Percentiles rank a stretch among this genome's conserved stretches.
Evolutionary conservation across 2,113 vertebrate species (phyloP).

Genomic region (Carollia perspicillata): DNA sequence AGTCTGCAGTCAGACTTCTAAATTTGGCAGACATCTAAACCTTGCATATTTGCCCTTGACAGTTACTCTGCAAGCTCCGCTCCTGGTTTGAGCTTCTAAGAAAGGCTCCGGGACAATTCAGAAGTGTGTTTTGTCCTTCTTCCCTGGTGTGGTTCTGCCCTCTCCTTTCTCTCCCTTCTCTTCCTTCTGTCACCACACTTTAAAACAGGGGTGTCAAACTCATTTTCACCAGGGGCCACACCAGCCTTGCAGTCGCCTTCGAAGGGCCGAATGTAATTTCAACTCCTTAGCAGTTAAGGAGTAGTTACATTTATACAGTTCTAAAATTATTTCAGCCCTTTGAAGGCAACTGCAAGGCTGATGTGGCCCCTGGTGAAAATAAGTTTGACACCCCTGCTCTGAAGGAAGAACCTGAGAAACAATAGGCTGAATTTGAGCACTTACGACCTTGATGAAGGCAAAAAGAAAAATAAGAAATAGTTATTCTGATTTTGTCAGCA

Average conservation of each 20-base stretch:
- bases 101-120: not conserved
- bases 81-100: not conserved
- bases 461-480: slow-evolving; percentile 19
- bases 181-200: not conserved
- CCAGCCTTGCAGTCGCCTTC: no score
- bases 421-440: not conserved
- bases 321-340: no score
- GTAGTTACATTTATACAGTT: no score
- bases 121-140: not conserved
- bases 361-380: no score
- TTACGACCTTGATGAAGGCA: not conserved
- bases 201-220: not conserved
- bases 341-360: no score
- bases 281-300: no score
- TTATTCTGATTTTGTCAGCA: not conserved
- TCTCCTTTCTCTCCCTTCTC: not conserved
- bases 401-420: not conserved
- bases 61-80: not conserved
- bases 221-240: no score
- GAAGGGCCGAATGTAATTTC: no score
- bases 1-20: not conserved
- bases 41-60: not conserved
- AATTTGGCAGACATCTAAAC: not conserved
- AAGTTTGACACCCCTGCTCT: not conserved
- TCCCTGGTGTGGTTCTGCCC: not conserved